Percentiles rank a stretch among this genome's conserved stretches.
Conservation (phyloP, 2,797 vertebrate genomes). For the Malacoraja senta region DNA sequence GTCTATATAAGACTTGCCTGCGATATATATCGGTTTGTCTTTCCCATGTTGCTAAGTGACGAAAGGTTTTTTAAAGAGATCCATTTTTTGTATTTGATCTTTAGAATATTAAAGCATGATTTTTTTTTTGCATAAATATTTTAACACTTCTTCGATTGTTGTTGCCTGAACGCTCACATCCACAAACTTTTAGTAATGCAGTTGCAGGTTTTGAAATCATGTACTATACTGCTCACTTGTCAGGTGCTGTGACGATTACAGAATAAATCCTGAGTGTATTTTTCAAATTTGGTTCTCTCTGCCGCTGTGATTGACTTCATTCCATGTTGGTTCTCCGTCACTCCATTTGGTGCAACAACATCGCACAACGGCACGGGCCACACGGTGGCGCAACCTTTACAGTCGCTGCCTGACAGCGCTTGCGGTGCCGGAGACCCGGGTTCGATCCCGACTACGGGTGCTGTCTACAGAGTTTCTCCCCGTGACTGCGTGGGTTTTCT, state of each 20-base stretch:
- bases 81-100: neutral
- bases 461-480: too few relatives aligned
- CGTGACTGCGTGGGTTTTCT: too few relatives aligned
- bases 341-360: neutral
- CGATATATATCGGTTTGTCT: neutral
- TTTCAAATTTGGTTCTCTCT: neutral
- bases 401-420: too few relatives aligned
- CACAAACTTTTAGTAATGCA: neutral
- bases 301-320: neutral
- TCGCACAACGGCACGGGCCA: neutral
- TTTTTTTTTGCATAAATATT: neutral
- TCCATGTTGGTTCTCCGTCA: neutral
- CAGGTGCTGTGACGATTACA: neutral
- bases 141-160: constrained; percentile 1
- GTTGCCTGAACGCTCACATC: neutral
- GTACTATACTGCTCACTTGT: neutral
- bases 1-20: neutral
- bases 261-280: neutral
- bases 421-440: too few relatives aligned
- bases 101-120: neutral
- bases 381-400: too few relatives aligned
- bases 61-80: neutral
- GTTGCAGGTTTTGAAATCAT: neutral
- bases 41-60: constrained; percentile 28
- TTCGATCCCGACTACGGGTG: too few relatives aligned